These are phyloP conservation scores for Oncopeltus fasciatus DNA, from an alignment of 1,140 invertebrate species.

Conservation along the genomic window DNA sequence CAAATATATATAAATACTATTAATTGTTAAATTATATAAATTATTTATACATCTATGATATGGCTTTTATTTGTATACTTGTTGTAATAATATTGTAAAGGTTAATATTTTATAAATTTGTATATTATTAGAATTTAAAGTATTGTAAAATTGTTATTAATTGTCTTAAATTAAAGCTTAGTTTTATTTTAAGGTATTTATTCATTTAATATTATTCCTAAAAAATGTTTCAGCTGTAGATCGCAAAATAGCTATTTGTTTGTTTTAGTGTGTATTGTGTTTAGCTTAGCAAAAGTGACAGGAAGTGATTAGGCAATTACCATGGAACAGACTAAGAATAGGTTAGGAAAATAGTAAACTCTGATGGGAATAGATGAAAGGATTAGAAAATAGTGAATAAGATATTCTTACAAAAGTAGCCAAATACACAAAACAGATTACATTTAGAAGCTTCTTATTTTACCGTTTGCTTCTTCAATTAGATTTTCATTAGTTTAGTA, in stretches of 20 bases:
- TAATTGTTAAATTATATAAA: constrained; percentile 5
- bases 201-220: not conserved
- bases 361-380: too few species aligned
- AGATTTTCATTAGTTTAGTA: not conserved
- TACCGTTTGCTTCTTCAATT: not conserved
- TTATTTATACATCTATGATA: constrained; percentile 1
- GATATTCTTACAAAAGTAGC: too few species aligned
- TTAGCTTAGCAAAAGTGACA: not conserved
- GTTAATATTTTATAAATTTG: constrained; percentile 11
- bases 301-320: not conserved
- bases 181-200: not conserved
- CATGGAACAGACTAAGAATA: not conserved
- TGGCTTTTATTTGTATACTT: constrained; percentile 8
- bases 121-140: not conserved
- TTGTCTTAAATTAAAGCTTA: not conserved
- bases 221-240: not conserved
- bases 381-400: too few species aligned
- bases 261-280: not conserved
- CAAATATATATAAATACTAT: constrained; percentile 6
- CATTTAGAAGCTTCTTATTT: not conserved
- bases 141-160: constrained; percentile 1
- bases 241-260: not conserved
- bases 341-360: too few species aligned
- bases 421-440: not conserved
- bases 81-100: not conserved